A percentile compares a stretch with the other conserved stretches of the same genome.
These are phyloP conservation scores for Thaleichthys pacificus DNA, from an alignment of 2,797 vertebrate genomes.

Conservation along the genomic window DNA sequence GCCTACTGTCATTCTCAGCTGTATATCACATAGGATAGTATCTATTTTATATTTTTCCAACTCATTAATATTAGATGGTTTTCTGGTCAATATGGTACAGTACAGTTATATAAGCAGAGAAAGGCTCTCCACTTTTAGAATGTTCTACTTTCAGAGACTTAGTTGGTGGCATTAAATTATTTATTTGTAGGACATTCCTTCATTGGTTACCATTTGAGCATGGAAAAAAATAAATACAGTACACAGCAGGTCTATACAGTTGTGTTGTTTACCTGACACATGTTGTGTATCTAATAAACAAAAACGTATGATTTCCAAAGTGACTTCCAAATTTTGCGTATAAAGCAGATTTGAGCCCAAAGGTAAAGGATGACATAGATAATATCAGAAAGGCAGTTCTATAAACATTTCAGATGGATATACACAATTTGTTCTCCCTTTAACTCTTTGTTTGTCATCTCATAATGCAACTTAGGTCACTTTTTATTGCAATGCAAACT, in stretches of 20 bases:
- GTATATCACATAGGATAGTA: no score
- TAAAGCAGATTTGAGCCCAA: neutral
- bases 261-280: neutral
- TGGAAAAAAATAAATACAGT: constrained; percentile 24
- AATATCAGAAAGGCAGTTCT: neutral
- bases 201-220: constrained; percentile 33
- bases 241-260: neutral
- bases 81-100: constrained; percentile 31
- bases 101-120: constrained; percentile 45
- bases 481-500: neutral
- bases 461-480: neutral
- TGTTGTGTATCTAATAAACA: constrained; percentile 4
- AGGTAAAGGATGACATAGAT: neutral
- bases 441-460: neutral
- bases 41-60: neutral
- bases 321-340: neutral
- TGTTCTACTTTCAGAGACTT: constrained; percentile 49
- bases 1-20: neutral
- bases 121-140: constrained; percentile 44
- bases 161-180: constrained; percentile 50
- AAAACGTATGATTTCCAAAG: neutral
- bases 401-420: neutral
- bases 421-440: neutral
- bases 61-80: constrained; percentile 27
- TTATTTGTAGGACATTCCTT: constrained; percentile 54